These are phyloP conservation scores for Caenorhabditis sp. DNA, from an alignment of 2,888 invertebrate genomes.

Conservation along the genomic window DNA sequence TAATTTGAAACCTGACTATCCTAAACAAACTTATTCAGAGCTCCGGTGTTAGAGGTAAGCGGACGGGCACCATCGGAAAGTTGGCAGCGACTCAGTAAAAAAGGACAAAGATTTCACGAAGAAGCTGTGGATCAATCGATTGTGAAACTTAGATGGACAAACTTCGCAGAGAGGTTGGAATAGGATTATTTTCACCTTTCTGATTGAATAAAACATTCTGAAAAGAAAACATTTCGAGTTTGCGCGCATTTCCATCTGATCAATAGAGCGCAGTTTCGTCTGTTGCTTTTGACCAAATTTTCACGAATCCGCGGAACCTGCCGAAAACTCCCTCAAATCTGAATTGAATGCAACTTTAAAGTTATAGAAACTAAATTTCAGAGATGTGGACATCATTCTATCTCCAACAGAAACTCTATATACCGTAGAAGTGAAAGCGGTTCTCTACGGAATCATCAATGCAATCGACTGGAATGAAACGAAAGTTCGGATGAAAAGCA, in stretches of 20 bases:
- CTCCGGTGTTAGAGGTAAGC: constrained; percentile 50
- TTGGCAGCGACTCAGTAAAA: constrained; percentile 9
- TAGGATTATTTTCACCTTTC: neutral
- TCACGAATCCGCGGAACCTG: neutral
- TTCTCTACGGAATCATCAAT: constrained; percentile 60
- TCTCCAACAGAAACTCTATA: constrained; percentile 31
- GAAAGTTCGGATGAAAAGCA: constrained; percentile 34
- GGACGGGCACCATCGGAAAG: constrained; percentile 13
- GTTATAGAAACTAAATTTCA: constrained; percentile 14
- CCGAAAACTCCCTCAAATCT: neutral
- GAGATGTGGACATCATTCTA: constrained; percentile 50
- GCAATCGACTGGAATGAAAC: constrained; percentile 34
- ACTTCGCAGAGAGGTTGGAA: constrained; percentile 15
- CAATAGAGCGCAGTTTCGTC: neutral
- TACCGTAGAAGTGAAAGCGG: constrained; percentile 52
- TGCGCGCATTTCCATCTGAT: neutral
- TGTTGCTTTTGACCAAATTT: neutral
- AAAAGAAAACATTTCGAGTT: too few relatives aligned
- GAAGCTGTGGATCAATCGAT: constrained; percentile 17
- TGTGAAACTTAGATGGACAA: constrained; percentile 46
- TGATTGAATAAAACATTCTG: neutral
- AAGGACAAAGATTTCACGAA: constrained; percentile 15
- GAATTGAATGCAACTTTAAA: neutral
- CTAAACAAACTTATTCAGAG: constrained; percentile 2
- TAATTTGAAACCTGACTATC: neutral